Percentiles rank a stretch among this genome's conserved stretches.
Conservation (phyloP, 1,140 invertebrate species). For the Acromyrmex charruanus region DNA sequence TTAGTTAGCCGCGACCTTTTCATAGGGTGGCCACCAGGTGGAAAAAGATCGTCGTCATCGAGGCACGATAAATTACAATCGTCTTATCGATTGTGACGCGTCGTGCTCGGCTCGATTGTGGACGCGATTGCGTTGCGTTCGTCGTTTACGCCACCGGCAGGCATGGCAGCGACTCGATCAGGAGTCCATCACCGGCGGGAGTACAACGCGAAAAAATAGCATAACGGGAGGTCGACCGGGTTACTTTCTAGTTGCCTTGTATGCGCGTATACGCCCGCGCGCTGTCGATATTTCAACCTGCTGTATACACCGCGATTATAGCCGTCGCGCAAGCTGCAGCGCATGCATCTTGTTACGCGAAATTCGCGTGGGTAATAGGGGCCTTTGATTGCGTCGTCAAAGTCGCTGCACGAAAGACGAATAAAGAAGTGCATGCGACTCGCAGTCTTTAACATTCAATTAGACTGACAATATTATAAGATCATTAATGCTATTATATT, state of each 20-base stretch:
- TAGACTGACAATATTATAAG: not conserved
- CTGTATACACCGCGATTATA: constrained; percentile 50
- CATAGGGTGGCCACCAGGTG: not conserved
- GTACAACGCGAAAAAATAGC: constrained; percentile 52
- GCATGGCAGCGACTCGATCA: constrained; percentile 40
- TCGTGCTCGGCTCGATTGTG: constrained; percentile 66
- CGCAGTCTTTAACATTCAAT: constrained; percentile 38
- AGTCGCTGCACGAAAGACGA: constrained; percentile 31
- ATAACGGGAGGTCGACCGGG: constrained; percentile 64
- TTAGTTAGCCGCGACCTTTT: constrained; percentile 56
- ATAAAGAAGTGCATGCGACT: not conserved
- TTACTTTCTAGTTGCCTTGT: constrained; percentile 70
- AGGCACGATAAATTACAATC: constrained; percentile 69
- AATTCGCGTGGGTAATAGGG: constrained; percentile 55
- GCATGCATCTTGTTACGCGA: constrained; percentile 62
- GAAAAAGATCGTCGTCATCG: constrained; percentile 67
- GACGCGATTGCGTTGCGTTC: constrained; percentile 38
- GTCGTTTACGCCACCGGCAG: constrained; percentile 47
- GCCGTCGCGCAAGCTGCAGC: constrained; percentile 40
- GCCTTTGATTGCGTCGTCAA: constrained; percentile 59
- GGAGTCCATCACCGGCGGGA: constrained; percentile 58
- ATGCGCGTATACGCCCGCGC: constrained; percentile 43
- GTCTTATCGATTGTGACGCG: constrained; percentile 70
- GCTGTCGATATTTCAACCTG: constrained; percentile 61
- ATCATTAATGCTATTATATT: not conserved